Percentiles rank a stretch among this genome's conserved stretches.
Evolutionary conservation across 2,797 vertebrate species (phyloP).

Genomic region (Thaleichthys pacificus): DNA sequence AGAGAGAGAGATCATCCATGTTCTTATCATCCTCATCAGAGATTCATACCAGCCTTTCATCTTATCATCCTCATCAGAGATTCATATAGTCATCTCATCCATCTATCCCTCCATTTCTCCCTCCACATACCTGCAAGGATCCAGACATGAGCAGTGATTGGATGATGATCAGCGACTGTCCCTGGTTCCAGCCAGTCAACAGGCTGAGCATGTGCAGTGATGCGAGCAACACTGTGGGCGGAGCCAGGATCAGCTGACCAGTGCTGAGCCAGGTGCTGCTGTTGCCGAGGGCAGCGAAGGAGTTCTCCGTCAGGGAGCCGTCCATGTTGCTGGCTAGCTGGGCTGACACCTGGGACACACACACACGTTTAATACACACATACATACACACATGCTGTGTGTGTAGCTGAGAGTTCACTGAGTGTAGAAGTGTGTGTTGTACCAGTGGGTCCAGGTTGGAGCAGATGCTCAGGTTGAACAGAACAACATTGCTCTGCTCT

Average conservation of each 20-base stretch:
- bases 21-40: too few relatives aligned
- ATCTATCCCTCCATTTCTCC: too few relatives aligned
- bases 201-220: conserved; percentile 43
- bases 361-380: too few relatives aligned
- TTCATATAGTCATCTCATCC: too few relatives aligned
- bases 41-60: too few relatives aligned
- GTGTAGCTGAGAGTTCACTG: not conserved
- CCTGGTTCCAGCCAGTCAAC: conserved; percentile 60
- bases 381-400: not conserved
- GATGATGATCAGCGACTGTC: conserved; percentile 66
- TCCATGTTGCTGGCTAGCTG: conserved; percentile 65
- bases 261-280: conserved; percentile 52
- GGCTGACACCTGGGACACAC: not conserved
- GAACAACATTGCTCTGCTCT: conserved; percentile 31
- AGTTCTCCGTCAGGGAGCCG: not conserved
- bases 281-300: conserved; percentile 57
- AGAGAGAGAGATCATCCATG: not conserved
- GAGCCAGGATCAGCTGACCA: conserved; percentile 51
- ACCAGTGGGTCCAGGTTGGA: conserved; percentile 59
- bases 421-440: not conserved
- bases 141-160: conserved; percentile 44
- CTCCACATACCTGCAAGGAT: conserved; percentile 46
- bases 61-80: too few relatives aligned
- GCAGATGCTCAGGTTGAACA: conserved; percentile 57
- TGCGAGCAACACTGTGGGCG: conserved; percentile 10